Evolutionary conservation across 2,113 vertebrate genomes (phyloP), one percentile per base, ranked within the genome.

Genomic region (Chroicocephalus ridibundus): DNA sequence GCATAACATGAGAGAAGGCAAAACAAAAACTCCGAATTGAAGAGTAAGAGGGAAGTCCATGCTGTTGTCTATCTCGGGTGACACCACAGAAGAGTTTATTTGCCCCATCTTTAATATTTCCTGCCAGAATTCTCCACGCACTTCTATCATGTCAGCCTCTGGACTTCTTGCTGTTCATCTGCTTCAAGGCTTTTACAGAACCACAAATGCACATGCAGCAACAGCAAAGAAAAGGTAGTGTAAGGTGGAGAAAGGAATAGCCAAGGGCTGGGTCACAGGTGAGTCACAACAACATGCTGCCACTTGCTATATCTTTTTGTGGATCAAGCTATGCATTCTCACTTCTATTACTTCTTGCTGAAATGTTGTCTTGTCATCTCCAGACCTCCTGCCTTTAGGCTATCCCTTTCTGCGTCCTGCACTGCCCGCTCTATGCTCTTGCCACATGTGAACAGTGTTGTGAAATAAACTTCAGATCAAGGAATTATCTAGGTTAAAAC

Each of bases 391-490:
- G 27, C 49, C 64, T 70, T 52, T 80, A 34, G 36, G n/a, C 18
- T 62, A 51, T 6, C 14, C 12, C 29, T 9, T 52, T 47, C 64
- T 68, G 38, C 65, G 86, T 15, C n/a, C n/a, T 64, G 65, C 34
- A 36, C 42, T 72, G 69, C 47, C 13, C 25, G 15, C 86, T 52
- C 42, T 44, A 6, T 17, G 40, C 36, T 44, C 32, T 22, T 57
- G 47, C n/a, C 86, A 51, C 42, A 51, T 15, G 32, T 0, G 0
- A 91, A 62, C 1, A 1, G 11, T 8, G 51, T 1, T 46, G 46
- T n/a, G 44, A 86, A 84, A 24, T 24, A n/a, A 86, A 71, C 31
- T 65, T 69, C 1, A 3, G 29, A 46, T 62, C 51, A 71, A 62
- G 68, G 40, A 92, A 49, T 58, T 38, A n/a, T 19, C 19, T 69